phyloP scores from a whole-genome alignment of 1,140 invertebrate species.

The Ectropis grisescens region DNA sequence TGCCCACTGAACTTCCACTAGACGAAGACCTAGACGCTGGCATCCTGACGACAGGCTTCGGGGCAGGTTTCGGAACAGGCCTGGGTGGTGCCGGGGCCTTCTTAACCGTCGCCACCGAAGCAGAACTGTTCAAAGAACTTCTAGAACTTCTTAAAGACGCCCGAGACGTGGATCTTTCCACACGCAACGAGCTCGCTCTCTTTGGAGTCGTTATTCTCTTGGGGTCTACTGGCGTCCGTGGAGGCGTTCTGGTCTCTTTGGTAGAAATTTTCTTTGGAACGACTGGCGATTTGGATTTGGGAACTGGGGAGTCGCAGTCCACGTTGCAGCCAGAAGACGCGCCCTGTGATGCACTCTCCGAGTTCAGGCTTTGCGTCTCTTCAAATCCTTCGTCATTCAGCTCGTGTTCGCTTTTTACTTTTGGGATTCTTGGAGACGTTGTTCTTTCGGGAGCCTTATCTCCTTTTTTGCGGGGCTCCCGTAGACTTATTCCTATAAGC shows the following conservation, averaged over 20 bases:
- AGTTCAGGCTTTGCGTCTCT: conserved; percentile 87
- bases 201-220: conserved; percentile 39
- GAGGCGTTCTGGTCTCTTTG: conserved; percentile 53
- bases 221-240: conserved; percentile 43
- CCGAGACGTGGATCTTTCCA: conserved; percentile 62
- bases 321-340: conserved; percentile 81
- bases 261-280: conserved; percentile 56
- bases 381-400: conserved; percentile 91
- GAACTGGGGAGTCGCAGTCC: conserved; percentile 73
- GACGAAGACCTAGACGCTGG: conserved; percentile 80
- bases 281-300: conserved; percentile 38
- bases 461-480: conserved; percentile 21
- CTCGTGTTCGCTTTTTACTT: conserved; percentile 74
- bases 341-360: conserved; percentile 85
- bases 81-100: conserved; percentile 65
- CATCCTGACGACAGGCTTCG: conserved; percentile 57
- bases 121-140: conserved; percentile 85
- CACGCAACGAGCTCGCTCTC: conserved; percentile 43
- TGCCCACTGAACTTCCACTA: conserved; percentile 77
- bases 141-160: conserved; percentile 84
- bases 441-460: conserved; percentile 35
- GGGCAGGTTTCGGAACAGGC: conserved; percentile 38
- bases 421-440: conserved; percentile 47
- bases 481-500: conserved; percentile 48
- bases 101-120: conserved; percentile 83